Evolutionary conservation across 2,888 invertebrate genomes (phyloP).

Genomic region (Tenthredo scrophulariae): DNA sequence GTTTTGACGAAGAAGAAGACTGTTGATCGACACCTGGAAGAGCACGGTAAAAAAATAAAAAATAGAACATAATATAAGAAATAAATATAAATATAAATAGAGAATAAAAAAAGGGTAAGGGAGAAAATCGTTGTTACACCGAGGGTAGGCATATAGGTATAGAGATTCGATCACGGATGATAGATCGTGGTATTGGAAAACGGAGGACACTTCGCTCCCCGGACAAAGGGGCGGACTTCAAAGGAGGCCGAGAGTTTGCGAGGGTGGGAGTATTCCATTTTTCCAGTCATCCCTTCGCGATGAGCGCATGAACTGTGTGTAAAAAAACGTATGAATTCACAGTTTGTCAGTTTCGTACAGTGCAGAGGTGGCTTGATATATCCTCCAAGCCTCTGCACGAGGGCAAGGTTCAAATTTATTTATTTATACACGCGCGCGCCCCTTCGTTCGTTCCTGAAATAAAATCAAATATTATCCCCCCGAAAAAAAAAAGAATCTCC

Average conservation of each 20-base stretch:
- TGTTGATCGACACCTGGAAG: not conserved
- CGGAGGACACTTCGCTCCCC: not conserved
- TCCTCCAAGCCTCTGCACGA: not conserved
- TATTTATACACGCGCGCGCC: not conserved
- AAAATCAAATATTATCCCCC: not conserved
- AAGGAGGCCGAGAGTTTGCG: not conserved
- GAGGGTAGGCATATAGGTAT: not conserved
- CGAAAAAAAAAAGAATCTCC: no score
- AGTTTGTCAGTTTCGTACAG: not conserved
- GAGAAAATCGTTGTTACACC: not conserved
- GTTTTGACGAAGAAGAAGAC: not conserved
- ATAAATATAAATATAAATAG: not conserved
- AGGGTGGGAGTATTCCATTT: not conserved
- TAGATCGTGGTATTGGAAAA: slow-evolving; percentile 33
- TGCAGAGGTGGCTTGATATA: not conserved
- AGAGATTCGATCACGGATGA: slow-evolving; percentile 12
- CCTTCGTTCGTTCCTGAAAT: not conserved
- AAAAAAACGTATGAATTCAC: not conserved
- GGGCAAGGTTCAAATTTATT: not conserved
- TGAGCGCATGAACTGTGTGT: not conserved
- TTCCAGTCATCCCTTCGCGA: not conserved
- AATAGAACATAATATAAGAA: not conserved
- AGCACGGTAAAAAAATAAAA: not conserved
- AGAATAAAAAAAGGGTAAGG: not conserved
- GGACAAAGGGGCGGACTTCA: slow-evolving; percentile 25